Evolutionary conservation across 2,113 vertebrate species (phyloP).

Genomic region (Solea senegalensis): DNA sequence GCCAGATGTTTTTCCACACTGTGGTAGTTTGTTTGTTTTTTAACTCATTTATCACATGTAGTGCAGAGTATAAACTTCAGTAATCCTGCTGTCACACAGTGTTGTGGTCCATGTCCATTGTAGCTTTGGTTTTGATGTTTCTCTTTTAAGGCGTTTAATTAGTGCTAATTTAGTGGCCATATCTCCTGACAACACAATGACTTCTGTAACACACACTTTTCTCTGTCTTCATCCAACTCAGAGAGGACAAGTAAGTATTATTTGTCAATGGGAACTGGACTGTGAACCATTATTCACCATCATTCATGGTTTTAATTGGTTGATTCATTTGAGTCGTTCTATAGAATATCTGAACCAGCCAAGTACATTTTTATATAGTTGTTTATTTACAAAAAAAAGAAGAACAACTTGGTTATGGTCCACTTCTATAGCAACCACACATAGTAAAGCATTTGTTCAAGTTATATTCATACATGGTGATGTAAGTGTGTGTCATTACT

Average conservation of each 20-base stretch:
- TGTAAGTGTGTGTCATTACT: not conserved
- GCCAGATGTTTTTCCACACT: not conserved
- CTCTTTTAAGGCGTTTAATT: not conserved
- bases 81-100: not conserved
- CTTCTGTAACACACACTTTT: constrained; percentile 41
- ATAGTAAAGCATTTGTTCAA: not conserved
- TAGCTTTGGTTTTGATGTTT: not conserved
- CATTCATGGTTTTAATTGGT: not conserved
- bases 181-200: not conserved
- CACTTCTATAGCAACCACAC: constrained; percentile 46
- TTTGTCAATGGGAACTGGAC: not conserved
- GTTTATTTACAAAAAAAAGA: not conserved
- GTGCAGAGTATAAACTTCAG: not conserved
- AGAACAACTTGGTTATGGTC: constrained; percentile 29
- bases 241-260: constrained; percentile 77
- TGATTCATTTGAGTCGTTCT: constrained; percentile 20
- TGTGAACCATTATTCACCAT: constrained; percentile 7
- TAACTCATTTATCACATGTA: not conserved
- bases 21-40: not conserved
- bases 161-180: no score
- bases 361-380: not conserved
- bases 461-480: constrained; percentile 5
- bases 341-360: constrained; percentile 52
- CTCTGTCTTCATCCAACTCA: constrained; percentile 50
- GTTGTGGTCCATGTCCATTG: not conserved